These are phyloP conservation scores for Mesoclemmys tuberculata DNA, from an alignment of 2,113 vertebrate species.

Conservation along the genomic window DNA sequence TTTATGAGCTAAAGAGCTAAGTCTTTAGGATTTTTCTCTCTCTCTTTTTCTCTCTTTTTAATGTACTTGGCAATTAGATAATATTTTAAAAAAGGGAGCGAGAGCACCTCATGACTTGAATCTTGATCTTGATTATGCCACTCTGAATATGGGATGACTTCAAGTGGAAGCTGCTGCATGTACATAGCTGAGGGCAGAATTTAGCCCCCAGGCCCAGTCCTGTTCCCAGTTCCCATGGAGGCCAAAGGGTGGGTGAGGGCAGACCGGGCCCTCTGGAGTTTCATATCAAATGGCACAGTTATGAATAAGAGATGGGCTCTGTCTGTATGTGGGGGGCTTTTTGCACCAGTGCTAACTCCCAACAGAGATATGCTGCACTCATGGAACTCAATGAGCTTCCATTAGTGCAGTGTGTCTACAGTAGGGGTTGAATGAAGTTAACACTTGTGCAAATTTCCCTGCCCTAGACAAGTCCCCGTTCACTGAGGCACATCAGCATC, in stretches of 20 bases:
- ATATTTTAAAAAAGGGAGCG: background rate
- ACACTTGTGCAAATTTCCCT: background rate
- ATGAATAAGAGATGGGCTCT: background rate
- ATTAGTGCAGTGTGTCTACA: background rate
- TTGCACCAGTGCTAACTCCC: background rate
- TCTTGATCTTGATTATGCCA: fast-evolving
- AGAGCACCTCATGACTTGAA: fast-evolving
- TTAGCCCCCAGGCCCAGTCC: constrained; percentile 16
- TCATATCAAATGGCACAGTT: background rate
- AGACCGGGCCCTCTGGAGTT: background rate
- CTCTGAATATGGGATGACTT: fast-evolving
- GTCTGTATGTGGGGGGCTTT: background rate
- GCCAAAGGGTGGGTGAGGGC: background rate
- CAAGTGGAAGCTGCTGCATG: fast-evolving
- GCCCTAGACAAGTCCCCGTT: background rate
- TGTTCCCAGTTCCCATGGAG: background rate
- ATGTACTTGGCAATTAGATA: background rate
- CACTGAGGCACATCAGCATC: background rate
- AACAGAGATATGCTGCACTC: background rate
- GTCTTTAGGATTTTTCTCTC: background rate
- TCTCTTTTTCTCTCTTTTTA: background rate
- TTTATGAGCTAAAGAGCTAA: background rate
- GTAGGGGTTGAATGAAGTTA: background rate
- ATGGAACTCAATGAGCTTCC: background rate
- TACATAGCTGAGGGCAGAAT: background rate